Conservation (phyloP, 2,888 invertebrate species). For the Polydrusus pterygomalis region DNA sequence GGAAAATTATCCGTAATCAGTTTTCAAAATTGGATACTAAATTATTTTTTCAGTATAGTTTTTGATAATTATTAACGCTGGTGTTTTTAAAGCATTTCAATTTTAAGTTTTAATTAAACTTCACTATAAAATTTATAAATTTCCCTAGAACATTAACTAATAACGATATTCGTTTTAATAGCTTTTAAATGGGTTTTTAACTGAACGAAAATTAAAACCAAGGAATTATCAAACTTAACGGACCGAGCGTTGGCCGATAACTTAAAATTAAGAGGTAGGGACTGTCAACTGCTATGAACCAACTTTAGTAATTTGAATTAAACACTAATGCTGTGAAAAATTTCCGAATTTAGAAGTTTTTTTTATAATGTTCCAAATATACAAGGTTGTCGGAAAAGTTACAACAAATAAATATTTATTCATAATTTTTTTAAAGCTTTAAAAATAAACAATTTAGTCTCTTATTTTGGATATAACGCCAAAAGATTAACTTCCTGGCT, state of each 20-base stretch:
- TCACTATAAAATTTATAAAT: conserved; percentile 12
- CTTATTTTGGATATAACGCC: too few relatives aligned
- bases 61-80: background rate
- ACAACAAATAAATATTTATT: too few relatives aligned
- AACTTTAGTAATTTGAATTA: conserved; percentile 8
- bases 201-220: conserved; percentile 11
- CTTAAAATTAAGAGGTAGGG: conserved; percentile 17
- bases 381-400: too few relatives aligned
- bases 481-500: too few relatives aligned
- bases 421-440: too few relatives aligned
- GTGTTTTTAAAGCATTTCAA: background rate
- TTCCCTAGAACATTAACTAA: conserved; percentile 15
- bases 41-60: too few relatives aligned
- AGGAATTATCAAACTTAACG: conserved; percentile 9
- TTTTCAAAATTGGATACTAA: too few relatives aligned
- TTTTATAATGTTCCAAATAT: background rate
- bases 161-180: conserved; percentile 12
- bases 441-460: too few relatives aligned
- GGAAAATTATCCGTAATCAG: too few relatives aligned
- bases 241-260: conserved; percentile 18
- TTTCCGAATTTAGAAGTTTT: background rate
- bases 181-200: conserved; percentile 9
- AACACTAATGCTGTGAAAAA: background rate
- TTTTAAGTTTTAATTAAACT: background rate
- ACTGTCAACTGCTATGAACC: background rate